Evolutionary conservation across 1,140 invertebrate species (phyloP), one percentile per base, ranked within the genome.

Genomic region (Meteorus sp.): DNA sequence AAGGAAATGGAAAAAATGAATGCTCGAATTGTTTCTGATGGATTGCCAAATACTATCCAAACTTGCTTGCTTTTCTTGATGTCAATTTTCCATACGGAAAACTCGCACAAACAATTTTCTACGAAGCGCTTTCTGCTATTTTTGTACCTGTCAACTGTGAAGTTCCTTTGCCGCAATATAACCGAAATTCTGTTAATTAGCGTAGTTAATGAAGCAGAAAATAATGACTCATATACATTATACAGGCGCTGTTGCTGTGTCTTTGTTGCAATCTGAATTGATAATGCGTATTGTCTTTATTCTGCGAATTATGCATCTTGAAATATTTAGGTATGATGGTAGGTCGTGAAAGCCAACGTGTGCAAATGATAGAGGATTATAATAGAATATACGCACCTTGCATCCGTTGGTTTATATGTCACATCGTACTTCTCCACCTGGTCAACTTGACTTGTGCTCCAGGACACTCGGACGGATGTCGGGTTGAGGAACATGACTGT

Each of bases 381-480:
- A 29, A 55, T 55, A 5, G 11, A n/a, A 55, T 55, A 15, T 29
- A 77, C 77, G 74, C 85, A 90, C 88, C 88, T 90, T 72, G 88
- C 88, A 78, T 90, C 88, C 17, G 88, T 89, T 27, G 88, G 89
- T 70, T 89, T 90, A 74, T 92, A 92, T 13, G 87, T 91, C 69
- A 93, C 90, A 75, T 92, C 89, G 81, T 91, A 93, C 74, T 92
- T 92, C 61, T 92, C 90, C 50, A 91, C 88, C 62, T 83, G 76
- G 62, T 89, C 88, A 56, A 88, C 82, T 33, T 79, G 72, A 45
- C 88, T 85, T 19, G 89, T 91, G 39, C 88, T 88, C 91, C 91
- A 93, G 45, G 89, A 90, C 1, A 93, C 89, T 57, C 87, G 84
- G 39, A 92, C 89, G 8, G 90, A 88, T 48, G 88, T 90, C 6